Evolutionary conservation across 2,113 vertebrate species (phyloP).

Genomic region (Oncorhynchus mykiss): DNA sequence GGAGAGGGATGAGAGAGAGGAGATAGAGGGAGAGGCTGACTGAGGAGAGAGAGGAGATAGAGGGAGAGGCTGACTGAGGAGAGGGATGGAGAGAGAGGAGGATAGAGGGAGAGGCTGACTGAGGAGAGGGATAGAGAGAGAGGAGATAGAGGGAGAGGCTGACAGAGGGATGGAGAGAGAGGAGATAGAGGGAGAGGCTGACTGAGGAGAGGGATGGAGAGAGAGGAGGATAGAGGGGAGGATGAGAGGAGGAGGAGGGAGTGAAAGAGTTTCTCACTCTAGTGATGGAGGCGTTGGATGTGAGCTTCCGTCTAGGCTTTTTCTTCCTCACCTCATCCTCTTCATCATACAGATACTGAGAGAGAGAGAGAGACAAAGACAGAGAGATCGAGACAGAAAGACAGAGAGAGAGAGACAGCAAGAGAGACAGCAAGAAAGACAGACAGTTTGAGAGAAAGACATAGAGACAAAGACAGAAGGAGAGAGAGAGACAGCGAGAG

Average conservation of each 20-base stretch:
- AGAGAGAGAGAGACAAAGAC: background rate
- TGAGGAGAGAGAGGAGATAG: background rate
- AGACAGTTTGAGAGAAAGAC: background rate
- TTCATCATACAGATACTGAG: constrained; percentile 85
- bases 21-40: no score
- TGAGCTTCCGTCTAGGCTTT: constrained; percentile 84
- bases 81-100: background rate
- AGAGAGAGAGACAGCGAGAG: no score
- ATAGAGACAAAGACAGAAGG: background rate
- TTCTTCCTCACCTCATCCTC: constrained; percentile 90
- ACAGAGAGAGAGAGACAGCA: no score
- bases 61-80: background rate
- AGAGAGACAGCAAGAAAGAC: no score
- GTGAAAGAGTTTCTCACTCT: constrained; percentile 71
- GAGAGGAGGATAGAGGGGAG: background rate
- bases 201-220: background rate
- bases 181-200: background rate
- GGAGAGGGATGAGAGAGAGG: no score
- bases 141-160: background rate
- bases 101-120: background rate
- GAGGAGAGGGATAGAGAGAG: background rate
- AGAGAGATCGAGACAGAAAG: no score
- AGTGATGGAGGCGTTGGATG: constrained; percentile 80
- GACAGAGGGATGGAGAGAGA: background rate
- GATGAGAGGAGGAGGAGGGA: background rate